phyloP scores from a whole-genome alignment of 1,140 invertebrate genomes.

The Latrodectus geometricus region DNA sequence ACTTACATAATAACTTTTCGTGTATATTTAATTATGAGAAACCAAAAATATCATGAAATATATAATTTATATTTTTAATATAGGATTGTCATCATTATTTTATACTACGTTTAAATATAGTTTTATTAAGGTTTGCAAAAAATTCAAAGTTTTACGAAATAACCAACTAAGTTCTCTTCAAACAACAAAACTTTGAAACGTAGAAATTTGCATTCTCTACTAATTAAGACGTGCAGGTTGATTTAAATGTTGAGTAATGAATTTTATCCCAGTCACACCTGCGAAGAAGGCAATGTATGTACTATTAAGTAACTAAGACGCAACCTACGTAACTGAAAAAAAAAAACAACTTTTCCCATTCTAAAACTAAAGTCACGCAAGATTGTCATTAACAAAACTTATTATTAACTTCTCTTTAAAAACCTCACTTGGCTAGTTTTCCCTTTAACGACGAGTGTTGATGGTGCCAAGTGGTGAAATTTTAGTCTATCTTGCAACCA shows the following conservation, averaged over 20 bases:
- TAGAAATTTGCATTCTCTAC: background rate
- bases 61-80: too few relatives aligned
- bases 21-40: too few relatives aligned
- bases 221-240: background rate
- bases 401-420: conserved; percentile 16
- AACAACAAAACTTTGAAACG: background rate
- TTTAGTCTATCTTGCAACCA: background rate
- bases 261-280: background rate
- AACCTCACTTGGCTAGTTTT: background rate
- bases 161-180: too few relatives aligned
- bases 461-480: conserved; percentile 2
- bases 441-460: conserved; percentile 1
- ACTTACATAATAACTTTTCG: too few relatives aligned
- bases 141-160: too few relatives aligned
- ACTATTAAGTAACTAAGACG: conserved; percentile 1
- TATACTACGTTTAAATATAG: too few relatives aligned
- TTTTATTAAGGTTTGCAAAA: too few relatives aligned
- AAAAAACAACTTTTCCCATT: background rate
- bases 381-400: conserved; percentile 27
- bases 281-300: background rate
- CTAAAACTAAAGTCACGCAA: background rate
- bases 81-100: too few relatives aligned
- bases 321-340: background rate
- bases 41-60: too few relatives aligned
- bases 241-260: conserved; percentile 2